A percentile compares a stretch with the other conserved stretches of the same genome.
phyloP scores from a whole-genome alignment of 92 coral and sea anemone genomes.

The Umimayanthus kanabou region DNA sequence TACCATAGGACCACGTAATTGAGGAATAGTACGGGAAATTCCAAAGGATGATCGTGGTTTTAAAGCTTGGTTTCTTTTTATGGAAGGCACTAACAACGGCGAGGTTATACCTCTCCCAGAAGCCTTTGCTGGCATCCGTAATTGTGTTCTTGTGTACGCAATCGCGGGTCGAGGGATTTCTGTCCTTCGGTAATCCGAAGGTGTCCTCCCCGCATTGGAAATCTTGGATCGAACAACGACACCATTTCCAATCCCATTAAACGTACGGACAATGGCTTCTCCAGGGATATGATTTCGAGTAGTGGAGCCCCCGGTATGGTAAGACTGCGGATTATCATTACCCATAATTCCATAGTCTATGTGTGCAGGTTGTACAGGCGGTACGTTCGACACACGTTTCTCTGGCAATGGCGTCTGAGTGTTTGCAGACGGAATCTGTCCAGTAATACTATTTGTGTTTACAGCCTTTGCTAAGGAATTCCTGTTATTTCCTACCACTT shows the following conservation, averaged over 20 bases:
- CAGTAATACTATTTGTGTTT: not conserved
- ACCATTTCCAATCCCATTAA: conserved; percentile 20
- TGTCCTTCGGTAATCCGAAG: conserved; percentile 35
- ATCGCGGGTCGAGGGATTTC: conserved; percentile 2
- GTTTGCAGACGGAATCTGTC: not conserved
- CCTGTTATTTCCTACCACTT: not conserved
- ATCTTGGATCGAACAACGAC: conserved; percentile 15
- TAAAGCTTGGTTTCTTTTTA: not conserved
- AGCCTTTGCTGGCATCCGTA: not conserved
- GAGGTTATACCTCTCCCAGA: not conserved
- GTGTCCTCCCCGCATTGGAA: conserved; percentile 25
- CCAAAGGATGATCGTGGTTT: not conserved
- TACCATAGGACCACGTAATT: not conserved
- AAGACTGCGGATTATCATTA: conserved; percentile 15
- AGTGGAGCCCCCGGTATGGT: not conserved
- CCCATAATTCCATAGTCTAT: conserved; percentile 37
- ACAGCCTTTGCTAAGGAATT: conserved; percentile 31
- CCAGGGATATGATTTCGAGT: conserved; percentile 39
- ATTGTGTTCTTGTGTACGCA: not conserved
- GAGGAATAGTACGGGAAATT: not conserved
- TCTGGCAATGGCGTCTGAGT: not conserved
- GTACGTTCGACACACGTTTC: not conserved
- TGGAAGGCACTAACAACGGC: not conserved
- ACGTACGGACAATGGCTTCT: not conserved
- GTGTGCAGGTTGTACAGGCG: not conserved